A percentile compares a stretch with the other conserved stretches of the same genome.
phyloP scores from a whole-genome alignment of 2,797 vertebrate species.

The Sebastes ruberrimus region DNA sequence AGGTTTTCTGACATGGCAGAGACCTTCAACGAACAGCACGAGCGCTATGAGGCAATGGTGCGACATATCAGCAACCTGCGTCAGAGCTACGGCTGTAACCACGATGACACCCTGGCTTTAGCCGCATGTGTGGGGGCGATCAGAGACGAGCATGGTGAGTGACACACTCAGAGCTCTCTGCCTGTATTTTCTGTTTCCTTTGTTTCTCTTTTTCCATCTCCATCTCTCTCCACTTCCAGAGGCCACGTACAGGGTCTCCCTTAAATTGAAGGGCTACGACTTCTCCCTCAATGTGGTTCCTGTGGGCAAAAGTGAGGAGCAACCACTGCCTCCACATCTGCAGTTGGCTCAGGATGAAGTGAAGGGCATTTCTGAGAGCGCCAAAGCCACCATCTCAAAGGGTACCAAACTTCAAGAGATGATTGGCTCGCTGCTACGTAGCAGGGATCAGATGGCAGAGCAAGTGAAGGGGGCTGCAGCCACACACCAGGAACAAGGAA shows the following conservation, averaged over 20 bases:
- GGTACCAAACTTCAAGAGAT: slow-evolving; percentile 76
- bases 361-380: slow-evolving; percentile 58
- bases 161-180: neutral
- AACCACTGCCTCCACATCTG: slow-evolving; percentile 55
- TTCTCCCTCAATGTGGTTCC: slow-evolving; percentile 73
- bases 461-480: slow-evolving; percentile 62
- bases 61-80: slow-evolving; percentile 58
- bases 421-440: slow-evolving; percentile 74
- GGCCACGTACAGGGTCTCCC: slow-evolving; percentile 52
- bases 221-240: slow-evolving; percentile 33
- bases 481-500: slow-evolving; percentile 72
- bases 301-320: slow-evolving; percentile 3
- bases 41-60: slow-evolving; percentile 69
- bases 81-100: slow-evolving; percentile 53
- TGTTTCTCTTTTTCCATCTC: neutral
- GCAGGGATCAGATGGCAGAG: slow-evolving; percentile 58
- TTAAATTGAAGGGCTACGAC: slow-evolving; percentile 82
- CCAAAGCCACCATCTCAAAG: slow-evolving; percentile 74
- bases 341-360: slow-evolving; percentile 69
- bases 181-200: neutral
- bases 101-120: slow-evolving; percentile 53
- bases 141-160: slow-evolving; percentile 76
- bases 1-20: slow-evolving; percentile 78
- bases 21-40: slow-evolving; percentile 81
- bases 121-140: slow-evolving; percentile 74